Base-by-base conservation (phyloP, 2,113 vertebrate genomes). In the Mobula birostris region DNA sequence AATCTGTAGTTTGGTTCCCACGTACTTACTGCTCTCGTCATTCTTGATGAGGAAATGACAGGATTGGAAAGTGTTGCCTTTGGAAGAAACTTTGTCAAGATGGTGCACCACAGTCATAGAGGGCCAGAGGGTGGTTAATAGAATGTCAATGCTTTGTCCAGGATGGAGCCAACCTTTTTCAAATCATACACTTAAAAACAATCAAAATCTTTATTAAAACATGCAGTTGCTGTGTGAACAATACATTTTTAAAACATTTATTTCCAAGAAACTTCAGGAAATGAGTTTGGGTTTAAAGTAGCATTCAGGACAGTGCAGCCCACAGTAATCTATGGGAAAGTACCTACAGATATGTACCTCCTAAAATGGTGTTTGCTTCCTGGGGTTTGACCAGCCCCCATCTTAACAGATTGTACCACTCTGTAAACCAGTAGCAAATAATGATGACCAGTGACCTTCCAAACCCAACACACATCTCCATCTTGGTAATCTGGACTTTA, bases 241-340 rank as follows among this genome's bases (percentile, higher is more conserved):
- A 72, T 11, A 24, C 17, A 12, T 27, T 72, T 70, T 32, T 92
- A 74, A 93, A 76, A 56, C 91, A 74, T 93, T 93, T 93, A 93
- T 93, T 93, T 93, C 24, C 91, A 93, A 56, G 91, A 27, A 74
- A 70, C 15, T 15, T 48, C 27, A 29, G 70, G 91, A 74, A 14
- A 48, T 15, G 91, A 48, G 91, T 74, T 70, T 93, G 70, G 40
- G 9, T 74, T 72, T 93, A 93, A 93, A 74, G 21, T 93, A 74
- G 40, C 70, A 93, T 74, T 74, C 70, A 74, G 70, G 68, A 74
- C 70, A 74, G 91, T 93, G 91, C 85, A 88, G 58, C 85, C 58
- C 85, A 19, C 66, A 68, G n/a, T 17, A 76, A 11, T 40, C 11
- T 56, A 93, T 74, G 40, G 68, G 91, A 93, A 74, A 93, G 70